Conservation (phyloP, 2,797 vertebrate species). For the Semaprochilodus insignis region DNA sequence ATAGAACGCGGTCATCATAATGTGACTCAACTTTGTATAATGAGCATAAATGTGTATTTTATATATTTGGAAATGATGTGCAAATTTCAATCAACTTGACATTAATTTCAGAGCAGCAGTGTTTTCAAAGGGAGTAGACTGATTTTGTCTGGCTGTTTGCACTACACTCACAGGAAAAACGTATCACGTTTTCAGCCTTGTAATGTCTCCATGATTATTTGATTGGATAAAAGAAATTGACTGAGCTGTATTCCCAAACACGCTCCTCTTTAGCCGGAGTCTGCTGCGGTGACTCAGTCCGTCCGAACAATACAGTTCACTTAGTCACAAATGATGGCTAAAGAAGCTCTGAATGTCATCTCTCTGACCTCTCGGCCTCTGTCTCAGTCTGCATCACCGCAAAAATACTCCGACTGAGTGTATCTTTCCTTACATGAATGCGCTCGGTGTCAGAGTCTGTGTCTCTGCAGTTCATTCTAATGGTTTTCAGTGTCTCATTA, state of each 20-base stretch:
- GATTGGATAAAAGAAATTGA: not conserved
- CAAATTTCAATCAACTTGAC: too few relatives aligned
- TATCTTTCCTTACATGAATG: slow-evolving; percentile 27
- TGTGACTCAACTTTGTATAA: too few relatives aligned
- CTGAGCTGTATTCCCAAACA: not conserved
- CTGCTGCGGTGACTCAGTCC: not conserved
- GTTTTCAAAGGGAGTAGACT: not conserved
- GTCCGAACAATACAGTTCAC: not conserved
- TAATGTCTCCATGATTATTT: too few relatives aligned
- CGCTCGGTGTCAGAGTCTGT: slow-evolving; percentile 24
- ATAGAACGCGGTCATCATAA: too few relatives aligned
- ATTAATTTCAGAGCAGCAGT: too few relatives aligned
- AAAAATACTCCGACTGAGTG: not conserved
- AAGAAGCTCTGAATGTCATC: not conserved
- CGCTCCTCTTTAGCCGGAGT: not conserved
- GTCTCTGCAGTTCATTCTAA: slow-evolving; percentile 21
- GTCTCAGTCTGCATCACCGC: not conserved
- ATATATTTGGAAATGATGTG: too few relatives aligned
- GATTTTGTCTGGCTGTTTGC: not conserved
- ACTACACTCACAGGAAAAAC: not conserved
- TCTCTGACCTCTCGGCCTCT: not conserved
- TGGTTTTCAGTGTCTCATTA: slow-evolving; percentile 31
- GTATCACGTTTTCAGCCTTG: not conserved
- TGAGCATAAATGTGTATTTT: too few relatives aligned
- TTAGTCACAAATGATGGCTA: not conserved